phyloP scores from a whole-genome alignment of 2,888 invertebrate genomes.

The Onchidella celtica region DNA sequence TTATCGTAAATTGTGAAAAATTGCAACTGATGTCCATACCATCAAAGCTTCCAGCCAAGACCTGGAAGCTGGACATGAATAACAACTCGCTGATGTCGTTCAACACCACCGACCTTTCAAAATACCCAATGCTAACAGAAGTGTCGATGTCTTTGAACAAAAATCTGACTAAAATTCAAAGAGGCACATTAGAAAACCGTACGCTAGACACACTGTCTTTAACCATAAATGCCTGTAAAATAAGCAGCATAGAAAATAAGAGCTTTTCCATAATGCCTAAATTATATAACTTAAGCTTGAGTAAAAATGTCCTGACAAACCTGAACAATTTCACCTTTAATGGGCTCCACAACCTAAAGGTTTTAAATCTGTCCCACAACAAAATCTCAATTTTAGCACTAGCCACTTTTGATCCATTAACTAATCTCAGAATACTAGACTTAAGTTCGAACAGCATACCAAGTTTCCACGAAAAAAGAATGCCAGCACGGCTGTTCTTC shows the following conservation, averaged over 20 bases:
- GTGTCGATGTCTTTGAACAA: background rate
- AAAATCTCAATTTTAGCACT: background rate
- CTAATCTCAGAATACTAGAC: background rate
- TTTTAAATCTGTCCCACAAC: background rate
- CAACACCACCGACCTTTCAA: background rate
- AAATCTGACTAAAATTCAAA: background rate
- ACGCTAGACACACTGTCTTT: background rate
- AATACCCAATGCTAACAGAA: background rate
- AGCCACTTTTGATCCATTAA: background rate
- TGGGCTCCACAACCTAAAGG: background rate
- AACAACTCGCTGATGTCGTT: background rate
- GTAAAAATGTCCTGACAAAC: background rate
- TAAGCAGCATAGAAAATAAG: background rate
- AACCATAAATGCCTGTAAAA: background rate
- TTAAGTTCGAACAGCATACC: background rate
- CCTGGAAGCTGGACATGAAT: background rate
- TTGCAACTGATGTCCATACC: background rate
- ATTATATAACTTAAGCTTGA: background rate
- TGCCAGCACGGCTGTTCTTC: background rate
- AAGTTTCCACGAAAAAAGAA: background rate
- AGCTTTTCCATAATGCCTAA: background rate
- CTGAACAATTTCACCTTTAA: background rate
- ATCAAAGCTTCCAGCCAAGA: background rate
- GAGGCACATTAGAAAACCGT: background rate
- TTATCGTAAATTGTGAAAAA: constrained; percentile 12